Evolutionary conservation across 2,797 vertebrate species (phyloP).

Genomic region (Poeciliopsis presidionis): DNA sequence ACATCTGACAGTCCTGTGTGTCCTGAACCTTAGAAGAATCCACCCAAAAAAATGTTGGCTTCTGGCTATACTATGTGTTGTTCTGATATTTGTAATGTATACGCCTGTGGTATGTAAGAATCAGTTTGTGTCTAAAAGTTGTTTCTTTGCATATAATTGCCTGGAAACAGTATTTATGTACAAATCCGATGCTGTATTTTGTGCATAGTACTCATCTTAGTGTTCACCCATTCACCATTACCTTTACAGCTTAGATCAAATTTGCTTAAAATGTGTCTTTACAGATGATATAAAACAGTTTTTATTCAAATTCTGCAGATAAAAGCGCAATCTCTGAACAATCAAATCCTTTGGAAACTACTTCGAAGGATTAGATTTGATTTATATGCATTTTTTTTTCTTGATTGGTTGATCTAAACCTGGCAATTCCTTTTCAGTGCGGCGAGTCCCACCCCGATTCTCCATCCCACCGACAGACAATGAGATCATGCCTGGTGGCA

Average conservation of each 20-base stretch:
- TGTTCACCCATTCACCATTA: slow-evolving; percentile 77
- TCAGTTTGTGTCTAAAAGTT: slow-evolving; percentile 83
- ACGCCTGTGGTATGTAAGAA: slow-evolving; percentile 87
- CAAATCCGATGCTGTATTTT: slow-evolving; percentile 71
- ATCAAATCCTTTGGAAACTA: slow-evolving; percentile 44
- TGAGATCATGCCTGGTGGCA: slow-evolving; percentile 99
- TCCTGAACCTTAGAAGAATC: slow-evolving; percentile 66
- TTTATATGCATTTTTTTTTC: not conserved
- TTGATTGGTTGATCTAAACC: not conserved
- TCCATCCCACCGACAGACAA: slow-evolving; percentile 99
- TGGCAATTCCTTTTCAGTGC: slow-evolving; percentile 80
- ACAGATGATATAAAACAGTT: slow-evolving; percentile 49
- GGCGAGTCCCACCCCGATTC: slow-evolving; percentile 96
- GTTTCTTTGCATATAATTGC: slow-evolving; percentile 82
- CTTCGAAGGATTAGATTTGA: slow-evolving; percentile 67
- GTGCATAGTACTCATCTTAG: slow-evolving; percentile 87
- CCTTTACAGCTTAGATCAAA: slow-evolving; percentile 74
- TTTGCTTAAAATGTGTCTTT: slow-evolving; percentile 65
- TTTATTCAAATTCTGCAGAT: not conserved
- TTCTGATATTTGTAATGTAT: slow-evolving; percentile 27
- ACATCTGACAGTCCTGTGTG: slow-evolving; percentile 57
- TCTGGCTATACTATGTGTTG: slow-evolving; percentile 68
- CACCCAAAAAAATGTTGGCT: slow-evolving; percentile 61
- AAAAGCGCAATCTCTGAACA: not conserved
- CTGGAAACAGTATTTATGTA: slow-evolving; percentile 77